Evolutionary conservation across 2,888 invertebrate genomes (phyloP).

Genomic region (Ommatoiulus sabulosus): DNA sequence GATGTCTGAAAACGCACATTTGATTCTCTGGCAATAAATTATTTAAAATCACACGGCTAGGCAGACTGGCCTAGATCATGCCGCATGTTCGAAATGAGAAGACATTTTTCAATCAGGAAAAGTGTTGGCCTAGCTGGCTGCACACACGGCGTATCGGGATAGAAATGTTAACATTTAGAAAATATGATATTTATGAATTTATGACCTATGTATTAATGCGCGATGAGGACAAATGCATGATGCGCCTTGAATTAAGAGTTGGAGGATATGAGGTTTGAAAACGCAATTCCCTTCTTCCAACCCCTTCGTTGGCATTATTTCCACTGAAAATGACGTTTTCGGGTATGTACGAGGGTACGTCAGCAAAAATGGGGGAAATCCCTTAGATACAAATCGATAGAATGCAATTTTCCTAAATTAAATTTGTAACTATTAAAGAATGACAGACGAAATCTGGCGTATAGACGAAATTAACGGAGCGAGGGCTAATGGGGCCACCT

Average conservation of each 20-base stretch:
- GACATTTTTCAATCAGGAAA: not conserved
- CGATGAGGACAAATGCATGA: not conserved
- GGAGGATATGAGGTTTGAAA: not conserved
- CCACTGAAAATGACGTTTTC: too few relatives aligned
- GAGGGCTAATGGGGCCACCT: too few relatives aligned
- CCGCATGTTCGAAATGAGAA: not conserved
- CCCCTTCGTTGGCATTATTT: too few relatives aligned
- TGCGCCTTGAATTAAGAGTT: not conserved
- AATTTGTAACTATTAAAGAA: too few relatives aligned
- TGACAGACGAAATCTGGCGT: too few relatives aligned
- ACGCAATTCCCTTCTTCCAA: not conserved
- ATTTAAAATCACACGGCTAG: slow-evolving; percentile 1
- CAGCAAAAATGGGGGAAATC: too few relatives aligned
- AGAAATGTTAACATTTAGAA: not conserved
- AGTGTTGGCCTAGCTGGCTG: not conserved
- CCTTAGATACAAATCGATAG: too few relatives aligned
- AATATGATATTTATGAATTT: not conserved
- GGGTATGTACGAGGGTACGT: too few relatives aligned
- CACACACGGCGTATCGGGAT: not conserved
- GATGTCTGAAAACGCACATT: not conserved
- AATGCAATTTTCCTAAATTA: too few relatives aligned
- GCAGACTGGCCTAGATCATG: not conserved
- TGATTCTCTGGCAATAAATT: slow-evolving; percentile 1
- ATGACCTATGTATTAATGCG: not conserved
- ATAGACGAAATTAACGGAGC: too few relatives aligned